Base-by-base conservation (phyloP, 2,888 invertebrate genomes). In the Ophonus ardosiacus region DNA sequence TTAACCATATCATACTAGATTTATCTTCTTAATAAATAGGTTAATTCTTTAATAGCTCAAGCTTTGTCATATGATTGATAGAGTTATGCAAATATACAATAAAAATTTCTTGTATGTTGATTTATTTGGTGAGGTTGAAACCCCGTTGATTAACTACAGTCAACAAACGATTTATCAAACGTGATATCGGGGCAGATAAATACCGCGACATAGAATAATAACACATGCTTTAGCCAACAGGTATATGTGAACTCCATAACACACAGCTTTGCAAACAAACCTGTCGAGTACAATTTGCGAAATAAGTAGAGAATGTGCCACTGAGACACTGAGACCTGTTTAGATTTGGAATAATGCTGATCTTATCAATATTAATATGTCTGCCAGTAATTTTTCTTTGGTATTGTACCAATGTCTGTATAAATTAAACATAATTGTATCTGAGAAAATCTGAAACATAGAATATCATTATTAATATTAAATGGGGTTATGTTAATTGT, bases 131-230 rank as follows among this genome's bases (percentile, higher is more conserved):
- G 40, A 17, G 71, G 31, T 68, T 74, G 43, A 74, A 18, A 74
- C 71, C 71, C 71, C 71, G 71, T 74, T 74, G 71, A 74, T 74
- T 40, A 51, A 74, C 8, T 18, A 43, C 13, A 74, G 71, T 74
- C 71, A 74, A 74, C 71, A 74, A 74, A 74, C 51, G 43, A 74
- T 74, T 74, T 74, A 74, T 74, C 71, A 74, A 74, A 43, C 15
- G 40, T 40, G 71, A 74, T 74, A 74, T 74, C 43, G 43, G 71
- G 43, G 71, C 71, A 74, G 71, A 74, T 74, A 68, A 68, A 68
- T 31, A 68, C 68, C 68, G n/a, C 68, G 68, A 68, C 68, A 68
- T 31, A 68, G 68, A 68, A 65, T 31, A 71, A 74, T 74, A 43
- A 74, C 51, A 43, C 51, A 74, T 74, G 43, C 40, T 74, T 13